Evolutionary conservation across 2,888 invertebrate species (phyloP), one percentile per base, ranked within the genome.

Genomic region (Syrphus vitripennis): DNA sequence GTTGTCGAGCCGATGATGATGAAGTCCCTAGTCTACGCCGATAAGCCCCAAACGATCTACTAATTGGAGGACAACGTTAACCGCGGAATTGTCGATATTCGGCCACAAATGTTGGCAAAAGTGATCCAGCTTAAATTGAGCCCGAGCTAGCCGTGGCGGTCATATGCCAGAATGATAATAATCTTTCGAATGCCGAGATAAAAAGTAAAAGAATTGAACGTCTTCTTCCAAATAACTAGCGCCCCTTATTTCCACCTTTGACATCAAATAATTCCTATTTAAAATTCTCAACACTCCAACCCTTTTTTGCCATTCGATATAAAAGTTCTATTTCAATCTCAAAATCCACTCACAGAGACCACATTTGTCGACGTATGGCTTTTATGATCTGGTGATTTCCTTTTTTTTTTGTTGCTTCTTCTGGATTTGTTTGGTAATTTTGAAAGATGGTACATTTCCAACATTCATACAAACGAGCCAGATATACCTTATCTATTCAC

Each of bases 341-440:
- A 29, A 45, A 29, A 45, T 45, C 63, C 19, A 45, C 12, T 69
- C 59, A 40, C 76, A 61, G 31, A 53, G n/a, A 81, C 75, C 69
- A 75, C 81, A 74, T 69, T 61, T 61, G 82, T 50, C 57, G 80
- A 71, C 84, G 67, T 76, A 84, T 80, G 75, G 80, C 76, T 76
- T 76, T 80, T 80, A 84, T 84, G 84, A 80, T 79, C 75, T 83
- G 75, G 57, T 70, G 70, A 83, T 70, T 80, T 76, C 50, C 29
- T 37, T 40, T 19, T 34, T 45, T 48, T 29, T 45, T n/a, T n/a
- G n/a, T n/a, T n/a, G n/a, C n/a, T n/a, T n/a, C n/a, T n/a, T 29
- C 31, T 63, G 70, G 63, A 76, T 71, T 57, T 55, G 55, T 77
- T 45, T 37, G 53, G 67, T 67, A 45, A 59, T 72, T 65, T 70